Conservation (phyloP, 2,888 invertebrate genomes). For the Philhelius pedissequus region DNA sequence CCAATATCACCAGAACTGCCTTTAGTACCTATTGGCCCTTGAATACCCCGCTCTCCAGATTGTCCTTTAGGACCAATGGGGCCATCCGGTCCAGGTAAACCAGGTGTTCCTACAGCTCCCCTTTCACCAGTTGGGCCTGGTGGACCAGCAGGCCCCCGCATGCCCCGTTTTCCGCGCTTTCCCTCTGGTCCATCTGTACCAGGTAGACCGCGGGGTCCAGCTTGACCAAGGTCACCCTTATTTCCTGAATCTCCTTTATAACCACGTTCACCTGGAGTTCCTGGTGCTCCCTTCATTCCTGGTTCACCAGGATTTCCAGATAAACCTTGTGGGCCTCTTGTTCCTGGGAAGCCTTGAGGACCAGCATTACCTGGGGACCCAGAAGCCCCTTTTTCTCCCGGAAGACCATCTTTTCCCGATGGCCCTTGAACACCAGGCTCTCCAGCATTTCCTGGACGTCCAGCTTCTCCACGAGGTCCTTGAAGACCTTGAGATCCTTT, state of each 20-base stretch:
- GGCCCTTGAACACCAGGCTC: constrained; percentile 87
- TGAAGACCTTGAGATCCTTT: constrained; percentile 91
- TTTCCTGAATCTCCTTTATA: constrained; percentile 88
- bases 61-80: constrained; percentile 88
- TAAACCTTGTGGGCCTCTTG: constrained; percentile 87
- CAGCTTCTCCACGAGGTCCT: constrained; percentile 89
- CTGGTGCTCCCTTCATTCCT: constrained; percentile 88
- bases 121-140: constrained; percentile 85
- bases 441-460: constrained; percentile 88
- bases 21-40: constrained; percentile 83
- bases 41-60: constrained; percentile 85
- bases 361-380: constrained; percentile 87
- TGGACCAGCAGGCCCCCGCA: constrained; percentile 87
- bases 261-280: constrained; percentile 88
- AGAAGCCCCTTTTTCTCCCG: constrained; percentile 88
- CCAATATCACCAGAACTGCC: constrained; percentile 83
- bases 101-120: constrained; percentile 80
- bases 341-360: constrained; percentile 90
- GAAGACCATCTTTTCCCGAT: constrained; percentile 89
- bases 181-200: constrained; percentile 87
- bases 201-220: constrained; percentile 88
- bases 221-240: constrained; percentile 87
- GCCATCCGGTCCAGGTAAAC: constrained; percentile 88
- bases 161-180: constrained; percentile 89
- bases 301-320: constrained; percentile 86